A percentile compares a stretch with the other conserved stretches of the same genome.
Evolutionary conservation across 2,888 invertebrate species (phyloP).

Genomic region (Plebejus melissa): DNA sequence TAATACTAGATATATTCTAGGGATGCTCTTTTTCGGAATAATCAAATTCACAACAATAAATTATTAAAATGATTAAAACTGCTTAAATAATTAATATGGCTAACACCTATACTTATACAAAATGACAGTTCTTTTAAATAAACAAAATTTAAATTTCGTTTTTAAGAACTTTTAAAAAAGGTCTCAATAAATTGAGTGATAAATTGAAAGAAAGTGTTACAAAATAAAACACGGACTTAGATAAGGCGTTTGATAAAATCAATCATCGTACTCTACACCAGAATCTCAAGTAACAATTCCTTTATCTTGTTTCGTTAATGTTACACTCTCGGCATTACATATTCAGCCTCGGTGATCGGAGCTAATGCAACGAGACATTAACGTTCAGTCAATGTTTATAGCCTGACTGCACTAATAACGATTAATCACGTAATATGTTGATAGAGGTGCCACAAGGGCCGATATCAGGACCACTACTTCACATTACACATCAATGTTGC

Average conservation of each 20-base stretch:
- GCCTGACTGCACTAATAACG: conserved; percentile 53
- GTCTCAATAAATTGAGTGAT: background rate
- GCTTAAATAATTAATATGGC: too few relatives aligned
- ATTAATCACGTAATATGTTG: conserved; percentile 58
- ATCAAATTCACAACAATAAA: background rate
- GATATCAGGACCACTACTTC: conserved; percentile 41
- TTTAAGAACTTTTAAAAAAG: background rate
- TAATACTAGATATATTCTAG: background rate
- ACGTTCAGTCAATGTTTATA: conserved; percentile 52
- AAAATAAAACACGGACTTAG: conserved; percentile 18
- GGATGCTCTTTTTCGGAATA: background rate
- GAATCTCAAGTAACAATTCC: conserved; percentile 29
- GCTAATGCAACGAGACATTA: conserved; percentile 56
- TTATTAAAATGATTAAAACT: background rate
- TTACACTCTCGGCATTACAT: conserved; percentile 35
- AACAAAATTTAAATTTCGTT: background rate
- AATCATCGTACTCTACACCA: conserved; percentile 24
- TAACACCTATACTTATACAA: background rate
- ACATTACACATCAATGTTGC: conserved; percentile 45
- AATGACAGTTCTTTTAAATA: background rate
- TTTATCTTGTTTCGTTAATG: conserved; percentile 33
- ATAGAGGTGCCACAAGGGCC: conserved; percentile 52
- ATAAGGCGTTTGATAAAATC: conserved; percentile 25
- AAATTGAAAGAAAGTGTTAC: conserved; percentile 15
- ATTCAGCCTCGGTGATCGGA: conserved; percentile 48